Evolutionary conservation across 2,797 vertebrate species (phyloP).

Genomic region (Epinephelus coioides): DNA sequence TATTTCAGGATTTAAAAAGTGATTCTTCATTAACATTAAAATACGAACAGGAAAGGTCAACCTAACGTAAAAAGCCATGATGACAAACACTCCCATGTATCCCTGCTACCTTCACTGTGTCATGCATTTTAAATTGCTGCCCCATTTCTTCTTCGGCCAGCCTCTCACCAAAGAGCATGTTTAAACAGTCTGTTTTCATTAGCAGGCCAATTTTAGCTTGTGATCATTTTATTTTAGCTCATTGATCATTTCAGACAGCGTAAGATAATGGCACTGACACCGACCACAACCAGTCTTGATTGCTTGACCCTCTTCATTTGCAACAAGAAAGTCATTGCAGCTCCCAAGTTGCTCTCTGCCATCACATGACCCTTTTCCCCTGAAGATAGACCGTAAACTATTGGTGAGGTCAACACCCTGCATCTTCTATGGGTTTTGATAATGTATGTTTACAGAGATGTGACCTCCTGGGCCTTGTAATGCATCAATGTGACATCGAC

Average conservation of each 20-base stretch:
- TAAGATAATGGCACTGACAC: slow-evolving; percentile 91
- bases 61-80: slow-evolving; percentile 8
- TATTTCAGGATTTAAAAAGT: slow-evolving; percentile 11
- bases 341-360: slow-evolving; percentile 77
- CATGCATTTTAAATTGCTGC: slow-evolving; percentile 69
- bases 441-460: slow-evolving; percentile 99
- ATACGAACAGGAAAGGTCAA: slow-evolving; percentile 8
- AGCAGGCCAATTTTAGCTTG: slow-evolving; percentile 92
- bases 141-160: slow-evolving; percentile 67
- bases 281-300: slow-evolving; percentile 89
- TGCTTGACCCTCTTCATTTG: slow-evolving; percentile 97
- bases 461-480: slow-evolving; percentile 96
- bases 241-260: slow-evolving; percentile 93
- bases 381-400: slow-evolving; percentile 85
- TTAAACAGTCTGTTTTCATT: slow-evolving; percentile 94
- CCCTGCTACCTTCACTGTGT: slow-evolving; percentile 51
- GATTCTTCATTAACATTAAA: slow-evolving; percentile 7
- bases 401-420: slow-evolving; percentile 91
- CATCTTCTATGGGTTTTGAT: slow-evolving; percentile 99
- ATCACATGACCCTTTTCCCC: slow-evolving; percentile 76
- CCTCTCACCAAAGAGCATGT: slow-evolving; percentile 83
- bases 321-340: slow-evolving; percentile 88
- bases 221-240: slow-evolving; percentile 94
- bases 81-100: not conserved
- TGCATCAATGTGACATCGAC: slow-evolving; percentile 97